Evolutionary conservation across 2,113 vertebrate genomes (phyloP).

Genomic region (Serinus canaria): DNA sequence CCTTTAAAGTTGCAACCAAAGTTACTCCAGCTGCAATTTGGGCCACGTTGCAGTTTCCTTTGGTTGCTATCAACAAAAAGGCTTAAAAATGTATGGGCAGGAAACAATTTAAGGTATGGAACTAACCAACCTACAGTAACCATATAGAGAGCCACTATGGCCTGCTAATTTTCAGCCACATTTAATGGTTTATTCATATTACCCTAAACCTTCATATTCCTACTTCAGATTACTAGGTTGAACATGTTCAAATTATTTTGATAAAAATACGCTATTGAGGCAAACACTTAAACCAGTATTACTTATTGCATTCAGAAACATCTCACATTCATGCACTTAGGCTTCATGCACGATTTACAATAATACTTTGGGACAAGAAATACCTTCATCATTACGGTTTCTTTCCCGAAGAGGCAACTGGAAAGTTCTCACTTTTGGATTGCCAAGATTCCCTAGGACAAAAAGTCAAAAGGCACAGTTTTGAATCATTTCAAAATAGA

Average conservation of each 20-base stretch:
- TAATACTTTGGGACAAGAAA: background rate
- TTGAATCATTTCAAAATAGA: background rate
- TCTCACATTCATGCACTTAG: background rate
- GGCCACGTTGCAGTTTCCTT: background rate
- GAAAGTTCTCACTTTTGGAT: conserved; percentile 44
- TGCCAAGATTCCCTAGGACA: conserved; percentile 64
- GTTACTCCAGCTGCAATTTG: background rate
- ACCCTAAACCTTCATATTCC: background rate
- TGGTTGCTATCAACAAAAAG: background rate
- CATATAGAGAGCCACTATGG: background rate
- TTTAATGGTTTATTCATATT: background rate
- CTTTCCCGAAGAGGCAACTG: conserved; percentile 63
- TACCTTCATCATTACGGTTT: conserved; percentile 75
- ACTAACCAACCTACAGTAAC: background rate
- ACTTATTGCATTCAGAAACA: background rate
- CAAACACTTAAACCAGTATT: background rate
- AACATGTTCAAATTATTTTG: background rate
- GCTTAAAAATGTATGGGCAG: background rate
- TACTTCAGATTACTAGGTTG: background rate
- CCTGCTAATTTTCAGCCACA: background rate
- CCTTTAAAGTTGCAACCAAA: background rate
- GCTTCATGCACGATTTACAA: background rate
- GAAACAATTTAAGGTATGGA: background rate
- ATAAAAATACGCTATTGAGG: background rate
- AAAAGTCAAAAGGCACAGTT: background rate